phyloP scores from a whole-genome alignment of 2,888 invertebrate species.

The Hydraecia micacea region DNA sequence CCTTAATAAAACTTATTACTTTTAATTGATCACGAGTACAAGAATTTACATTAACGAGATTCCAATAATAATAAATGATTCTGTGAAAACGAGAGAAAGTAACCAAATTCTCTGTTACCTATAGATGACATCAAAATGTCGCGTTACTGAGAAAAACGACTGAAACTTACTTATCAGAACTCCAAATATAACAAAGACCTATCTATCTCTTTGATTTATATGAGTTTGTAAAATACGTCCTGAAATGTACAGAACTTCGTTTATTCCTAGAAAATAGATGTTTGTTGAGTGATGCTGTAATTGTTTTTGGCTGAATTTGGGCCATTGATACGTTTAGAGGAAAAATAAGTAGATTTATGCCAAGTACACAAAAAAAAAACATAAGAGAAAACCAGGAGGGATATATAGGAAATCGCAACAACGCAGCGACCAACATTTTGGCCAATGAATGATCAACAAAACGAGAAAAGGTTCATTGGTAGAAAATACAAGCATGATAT shows the following conservation, averaged over 20 bases:
- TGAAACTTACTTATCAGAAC: constrained; percentile 22
- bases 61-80: constrained; percentile 38
- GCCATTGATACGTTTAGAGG: too few species aligned
- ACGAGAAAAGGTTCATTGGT: neutral
- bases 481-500: neutral
- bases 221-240: constrained; percentile 9
- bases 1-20: constrained; percentile 32
- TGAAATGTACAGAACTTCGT: neutral
- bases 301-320: neutral
- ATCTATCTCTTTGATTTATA: constrained; percentile 26
- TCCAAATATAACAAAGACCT: constrained; percentile 5
- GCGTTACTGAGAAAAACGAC: constrained; percentile 25
- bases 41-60: constrained; percentile 30
- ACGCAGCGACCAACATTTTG: neutral
- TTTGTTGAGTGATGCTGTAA: neutral
- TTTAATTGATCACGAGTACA: constrained; percentile 36
- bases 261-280: constrained; percentile 5
- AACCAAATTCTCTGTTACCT: constrained; percentile 32
- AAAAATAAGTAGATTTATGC: neutral
- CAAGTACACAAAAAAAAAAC: too few species aligned
- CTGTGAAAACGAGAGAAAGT: constrained; percentile 33
- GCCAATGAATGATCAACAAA: neutral
- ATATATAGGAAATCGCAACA: neutral
- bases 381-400: neutral
- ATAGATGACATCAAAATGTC: constrained; percentile 41